Evolutionary conservation across 2,113 vertebrate species (phyloP), one percentile per base, ranked within the genome.

Genomic region (Sterna hirundo): DNA sequence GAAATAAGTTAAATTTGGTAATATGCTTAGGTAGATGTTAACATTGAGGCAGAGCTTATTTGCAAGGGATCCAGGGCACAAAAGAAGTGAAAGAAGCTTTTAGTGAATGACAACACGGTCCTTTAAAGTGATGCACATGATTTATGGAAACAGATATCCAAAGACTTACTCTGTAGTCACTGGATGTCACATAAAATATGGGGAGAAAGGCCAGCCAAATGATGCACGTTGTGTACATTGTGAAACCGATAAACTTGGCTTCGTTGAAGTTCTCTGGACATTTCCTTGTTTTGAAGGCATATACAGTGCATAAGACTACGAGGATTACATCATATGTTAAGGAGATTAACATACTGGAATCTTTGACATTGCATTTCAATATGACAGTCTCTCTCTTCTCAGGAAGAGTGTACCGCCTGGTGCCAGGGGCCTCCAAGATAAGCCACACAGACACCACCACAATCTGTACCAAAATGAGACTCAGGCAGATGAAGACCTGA

Each of bases 161-260:
- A 97, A 86, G 71, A 99, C 98, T 97, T 99, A 99, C 99, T 98
- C 99, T 99, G 98, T 99, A 99, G 98, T 99, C 99, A 91, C 99
- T 99, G 55, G 99, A 99, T n/a, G 99, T 99, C 97, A 99, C 99
- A 89, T 99, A 99, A 98, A 99, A 99, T 98, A 99, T 99, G 32
- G 99, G 99, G 57, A 99, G 99, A 96, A 99, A 99, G 54, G 99
- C 99, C 98, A 99, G 98, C 99, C 99, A 99, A 96, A 99, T 99
- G 98, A 99, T 99, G 97, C 99, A 99, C 3, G 99, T 99, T 78
- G 99, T 99, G 68, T 99, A 99, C 99, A 99, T 99, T 84, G 99
- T 99, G 97, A 99, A 99, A 95, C 99, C 99, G 87, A 99, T 99
- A 96, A 99, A 99, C 98, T 99, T 99, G 97, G 99, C 99, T 98